Evolutionary conservation across 2,888 invertebrate genomes (phyloP).

Genomic region (Tenthredo mesomela): DNA sequence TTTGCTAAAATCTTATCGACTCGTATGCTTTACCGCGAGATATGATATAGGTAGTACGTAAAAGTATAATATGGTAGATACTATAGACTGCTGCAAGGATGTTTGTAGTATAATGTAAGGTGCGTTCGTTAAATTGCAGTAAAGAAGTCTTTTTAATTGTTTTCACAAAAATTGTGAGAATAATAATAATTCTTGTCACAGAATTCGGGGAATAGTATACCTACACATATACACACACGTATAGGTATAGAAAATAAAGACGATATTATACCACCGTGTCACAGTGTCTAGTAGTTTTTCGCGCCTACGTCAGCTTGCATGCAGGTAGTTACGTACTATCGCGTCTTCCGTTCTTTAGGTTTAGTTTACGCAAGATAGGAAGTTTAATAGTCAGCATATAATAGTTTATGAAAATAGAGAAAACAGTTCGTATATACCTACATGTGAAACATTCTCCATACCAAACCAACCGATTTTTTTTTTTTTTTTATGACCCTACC

Average conservation of each 20-base stretch:
- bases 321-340: not conserved
- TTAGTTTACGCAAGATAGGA: constrained; percentile 30
- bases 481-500: too few relatives aligned
- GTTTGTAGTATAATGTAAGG: not conserved
- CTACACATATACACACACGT: not conserved
- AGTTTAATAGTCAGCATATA: not conserved
- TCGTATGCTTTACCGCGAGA: not conserved
- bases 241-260: not conserved
- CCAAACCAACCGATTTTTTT: too few relatives aligned
- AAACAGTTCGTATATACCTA: not conserved
- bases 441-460: not conserved
- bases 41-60: not conserved
- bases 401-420: not conserved
- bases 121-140: not conserved
- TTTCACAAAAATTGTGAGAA: too few relatives aligned
- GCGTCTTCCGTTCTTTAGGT: constrained; percentile 9
- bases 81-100: not conserved
- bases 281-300: not conserved
- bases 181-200: too few relatives aligned
- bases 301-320: constrained; percentile 6
- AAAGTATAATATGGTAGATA: not conserved
- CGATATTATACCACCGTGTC: not conserved
- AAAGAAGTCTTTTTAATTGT: not conserved
- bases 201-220: too few relatives aligned
- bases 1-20: constrained; percentile 12